A percentile compares a stretch with the other conserved stretches of the same genome.
Evolutionary conservation across 2,113 vertebrate genomes (phyloP).

Genomic region (Eptesicus fuscus): DNA sequence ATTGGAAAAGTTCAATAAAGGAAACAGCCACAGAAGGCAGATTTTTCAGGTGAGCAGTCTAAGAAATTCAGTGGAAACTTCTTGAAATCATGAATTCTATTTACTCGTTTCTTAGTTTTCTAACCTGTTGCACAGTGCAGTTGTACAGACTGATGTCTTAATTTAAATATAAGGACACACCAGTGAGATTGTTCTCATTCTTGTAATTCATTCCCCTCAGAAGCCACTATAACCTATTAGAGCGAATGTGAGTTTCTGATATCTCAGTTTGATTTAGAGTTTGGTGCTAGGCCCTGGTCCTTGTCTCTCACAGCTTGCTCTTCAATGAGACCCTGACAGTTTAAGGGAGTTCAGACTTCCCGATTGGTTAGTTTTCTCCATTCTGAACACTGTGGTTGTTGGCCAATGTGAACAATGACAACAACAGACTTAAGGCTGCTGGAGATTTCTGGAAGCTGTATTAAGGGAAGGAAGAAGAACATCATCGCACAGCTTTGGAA

Average conservation of each 20-base stretch:
- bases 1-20: neutral
- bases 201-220: neutral
- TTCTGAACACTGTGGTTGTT: neutral
- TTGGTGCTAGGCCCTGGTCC: neutral
- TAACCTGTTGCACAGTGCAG: neutral
- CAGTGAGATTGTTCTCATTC: neutral
- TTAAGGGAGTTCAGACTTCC: conserved; percentile 4
- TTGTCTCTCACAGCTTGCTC: neutral
- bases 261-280: neutral
- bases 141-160: neutral
- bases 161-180: neutral
- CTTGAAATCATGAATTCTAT: neutral
- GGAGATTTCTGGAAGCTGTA: conserved; percentile 2
- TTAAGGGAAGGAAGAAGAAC: neutral
- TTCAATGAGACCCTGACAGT: neutral
- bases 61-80: neutral
- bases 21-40: neutral
- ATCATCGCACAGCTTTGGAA: neutral
- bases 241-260: neutral
- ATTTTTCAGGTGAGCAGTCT: neutral
- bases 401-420: neutral
- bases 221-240: neutral
- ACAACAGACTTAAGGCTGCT: neutral
- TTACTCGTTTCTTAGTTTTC: neutral
- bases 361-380: conserved; percentile 24